These are phyloP conservation scores for Amiota mariae DNA, from an alignment of 2,888 invertebrate genomes.

Conservation along the genomic window DNA sequence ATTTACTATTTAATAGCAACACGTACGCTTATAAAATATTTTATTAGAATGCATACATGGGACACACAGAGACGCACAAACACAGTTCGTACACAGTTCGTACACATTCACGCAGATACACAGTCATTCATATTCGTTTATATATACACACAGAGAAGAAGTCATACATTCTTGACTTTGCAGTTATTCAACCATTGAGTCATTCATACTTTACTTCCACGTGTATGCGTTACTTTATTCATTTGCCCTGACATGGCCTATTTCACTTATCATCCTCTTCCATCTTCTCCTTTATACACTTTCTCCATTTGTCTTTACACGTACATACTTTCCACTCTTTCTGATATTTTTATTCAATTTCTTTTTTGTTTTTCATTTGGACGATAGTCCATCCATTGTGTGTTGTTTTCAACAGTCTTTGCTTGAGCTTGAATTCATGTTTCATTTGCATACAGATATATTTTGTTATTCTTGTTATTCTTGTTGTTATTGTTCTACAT, in stretches of 20 bases:
- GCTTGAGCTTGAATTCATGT: background rate
- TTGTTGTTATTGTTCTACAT: background rate
- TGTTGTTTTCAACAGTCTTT: background rate
- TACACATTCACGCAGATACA: background rate
- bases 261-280: too few relatives aligned
- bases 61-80: background rate
- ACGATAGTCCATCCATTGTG: background rate
- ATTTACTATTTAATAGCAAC: conserved; percentile 61
- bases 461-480: background rate
- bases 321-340: background rate
- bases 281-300: too few relatives aligned
- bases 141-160: background rate
- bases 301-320: background rate
- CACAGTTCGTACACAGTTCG: too few relatives aligned
- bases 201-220: background rate
- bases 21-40: conserved; percentile 68
- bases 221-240: conserved; percentile 10
- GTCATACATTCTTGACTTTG: background rate
- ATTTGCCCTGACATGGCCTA: background rate
- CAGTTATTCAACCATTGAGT: conserved; percentile 3
- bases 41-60: conserved; percentile 56
- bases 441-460: background rate
- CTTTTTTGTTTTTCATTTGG: too few relatives aligned
- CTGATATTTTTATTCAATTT: too few relatives aligned
- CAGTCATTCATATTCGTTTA: background rate